Evolutionary conservation across 2,113 vertebrate genomes (phyloP), one percentile per base, ranked within the genome.

Genomic region (Clinocottus analis): DNA sequence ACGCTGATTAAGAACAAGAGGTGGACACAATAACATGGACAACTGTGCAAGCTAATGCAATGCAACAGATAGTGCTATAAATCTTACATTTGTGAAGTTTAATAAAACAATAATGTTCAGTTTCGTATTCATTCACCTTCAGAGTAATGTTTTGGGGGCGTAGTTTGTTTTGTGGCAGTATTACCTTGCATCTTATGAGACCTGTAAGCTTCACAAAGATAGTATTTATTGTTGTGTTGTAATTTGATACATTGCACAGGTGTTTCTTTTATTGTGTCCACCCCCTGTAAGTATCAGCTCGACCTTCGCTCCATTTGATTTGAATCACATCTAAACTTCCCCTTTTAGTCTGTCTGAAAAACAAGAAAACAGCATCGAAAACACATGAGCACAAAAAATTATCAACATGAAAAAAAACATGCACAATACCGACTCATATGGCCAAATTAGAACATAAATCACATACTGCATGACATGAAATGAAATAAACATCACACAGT

Each of bases 281-380:
- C 25, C 62, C 17, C 49, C 43, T 35, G 68, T 19, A 49, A 14
- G 33, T 63, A 31, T 55, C 3, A 2, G 67, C 14, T 51, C 10
- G n/a, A 63, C 16, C 55, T 73, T 27, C 7, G 10, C n/a, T 59
- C 19, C 29, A 23, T 66, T 37, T 21, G 56, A 69, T 29, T 67
- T 29, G 10, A 45, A 23, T 37, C 37, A 25, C 51, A 61, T 63
- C 66, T 75, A 5, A 80, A 87, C 79, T 84, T 85, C 64, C 67
- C 53, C 77, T 64, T 87, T 82, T 75, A 72, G 61, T 75, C 75
- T 72, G 74, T 71, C 80, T 75, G 83, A 43, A 85, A 82, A 85
- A 78, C 47, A 85, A 71, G 80, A 87, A 64, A 45, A 72, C 62
- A 58, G 65, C 0, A 13, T 64, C 70, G 58, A 59, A 27, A 66